Percentiles rank a stretch among this genome's conserved stretches.
Conservation (phyloP, 2,113 vertebrate genomes). For the Macquaria ambigua region DNA sequence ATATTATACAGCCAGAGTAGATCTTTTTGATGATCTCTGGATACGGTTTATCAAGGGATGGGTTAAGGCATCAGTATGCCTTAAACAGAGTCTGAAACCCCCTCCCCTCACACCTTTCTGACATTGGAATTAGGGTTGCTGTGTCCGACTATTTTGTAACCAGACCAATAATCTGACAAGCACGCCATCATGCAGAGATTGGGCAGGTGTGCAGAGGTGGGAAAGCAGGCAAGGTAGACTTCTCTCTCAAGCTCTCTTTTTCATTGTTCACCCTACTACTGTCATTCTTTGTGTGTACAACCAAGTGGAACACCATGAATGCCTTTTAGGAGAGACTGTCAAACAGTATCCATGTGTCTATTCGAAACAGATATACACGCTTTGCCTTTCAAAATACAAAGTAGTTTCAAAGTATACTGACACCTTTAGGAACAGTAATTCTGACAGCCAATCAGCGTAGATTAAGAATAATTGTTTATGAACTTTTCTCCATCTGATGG, state of each 20-base stretch:
- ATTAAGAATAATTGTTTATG: not conserved
- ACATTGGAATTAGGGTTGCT: not conserved
- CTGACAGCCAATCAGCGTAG: not conserved
- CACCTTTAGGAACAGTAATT: no score
- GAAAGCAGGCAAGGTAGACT: not conserved
- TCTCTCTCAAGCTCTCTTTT: not conserved
- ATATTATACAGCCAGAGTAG: no score
- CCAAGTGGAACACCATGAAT: no score
- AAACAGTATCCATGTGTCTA: not conserved
- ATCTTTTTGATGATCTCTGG: not conserved
- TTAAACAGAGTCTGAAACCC: not conserved
- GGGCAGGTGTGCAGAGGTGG: not conserved
- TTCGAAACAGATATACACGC: no score
- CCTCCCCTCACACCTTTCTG: not conserved
- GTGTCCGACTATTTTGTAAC: not conserved
- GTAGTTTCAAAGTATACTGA: no score
- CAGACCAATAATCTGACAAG: not conserved
- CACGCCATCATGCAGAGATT: not conserved
- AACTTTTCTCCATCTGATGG: no score
- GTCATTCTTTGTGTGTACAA: not conserved
- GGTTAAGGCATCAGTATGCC: not conserved
- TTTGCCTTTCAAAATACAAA: no score
- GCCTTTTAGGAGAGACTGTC: not conserved
- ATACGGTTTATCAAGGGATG: not conserved
- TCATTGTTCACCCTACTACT: not conserved